Percentiles rank a stretch among this genome's conserved stretches.
Evolutionary conservation across 2,888 invertebrate species (phyloP).

Genomic region (Onchidella celtica): DNA sequence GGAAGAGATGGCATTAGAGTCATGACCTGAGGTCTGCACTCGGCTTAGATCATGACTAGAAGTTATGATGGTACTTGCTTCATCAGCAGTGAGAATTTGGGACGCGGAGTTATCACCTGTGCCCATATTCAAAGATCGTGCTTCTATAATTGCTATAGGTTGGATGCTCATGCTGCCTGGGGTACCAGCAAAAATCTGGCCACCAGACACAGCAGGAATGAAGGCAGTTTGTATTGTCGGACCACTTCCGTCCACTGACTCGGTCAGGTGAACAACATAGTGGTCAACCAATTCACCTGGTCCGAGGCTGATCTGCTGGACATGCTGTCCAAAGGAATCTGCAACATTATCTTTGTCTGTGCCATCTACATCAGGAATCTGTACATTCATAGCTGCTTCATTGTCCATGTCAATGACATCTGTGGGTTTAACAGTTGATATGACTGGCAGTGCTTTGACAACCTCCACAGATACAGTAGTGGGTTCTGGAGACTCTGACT

Average conservation of each 20-base stretch:
- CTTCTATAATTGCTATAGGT: conserved; percentile 72
- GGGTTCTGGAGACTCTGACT: not conserved
- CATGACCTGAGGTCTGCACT: not conserved
- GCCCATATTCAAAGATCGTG: conserved; percentile 63
- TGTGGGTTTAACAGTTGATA: not conserved
- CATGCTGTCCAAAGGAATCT: conserved; percentile 15
- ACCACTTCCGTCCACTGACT: conserved; percentile 59
- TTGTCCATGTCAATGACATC: conserved; percentile 23
- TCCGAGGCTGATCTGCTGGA: conserved; percentile 45
- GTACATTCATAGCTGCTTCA: conserved; percentile 8
- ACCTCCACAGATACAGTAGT: conserved; percentile 46
- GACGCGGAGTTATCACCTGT: conserved; percentile 55
- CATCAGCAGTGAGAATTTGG: conserved; percentile 42
- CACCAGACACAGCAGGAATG: conserved; percentile 58
- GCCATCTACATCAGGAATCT: conserved; percentile 26
- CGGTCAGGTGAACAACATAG: conserved; percentile 66
- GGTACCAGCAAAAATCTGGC: conserved; percentile 47
- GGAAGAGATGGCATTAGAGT: not conserved
- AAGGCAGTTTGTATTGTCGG: conserved; percentile 67
- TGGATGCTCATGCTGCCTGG: conserved; percentile 57
- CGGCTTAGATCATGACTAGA: not conserved
- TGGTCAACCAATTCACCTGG: conserved; percentile 59
- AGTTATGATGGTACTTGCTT: conserved; percentile 25
- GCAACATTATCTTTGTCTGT: not conserved
- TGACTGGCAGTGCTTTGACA: conserved; percentile 33